phyloP scores from a whole-genome alignment of 2,888 invertebrate species.

The Parapristionchus giblindavisi region DNA sequence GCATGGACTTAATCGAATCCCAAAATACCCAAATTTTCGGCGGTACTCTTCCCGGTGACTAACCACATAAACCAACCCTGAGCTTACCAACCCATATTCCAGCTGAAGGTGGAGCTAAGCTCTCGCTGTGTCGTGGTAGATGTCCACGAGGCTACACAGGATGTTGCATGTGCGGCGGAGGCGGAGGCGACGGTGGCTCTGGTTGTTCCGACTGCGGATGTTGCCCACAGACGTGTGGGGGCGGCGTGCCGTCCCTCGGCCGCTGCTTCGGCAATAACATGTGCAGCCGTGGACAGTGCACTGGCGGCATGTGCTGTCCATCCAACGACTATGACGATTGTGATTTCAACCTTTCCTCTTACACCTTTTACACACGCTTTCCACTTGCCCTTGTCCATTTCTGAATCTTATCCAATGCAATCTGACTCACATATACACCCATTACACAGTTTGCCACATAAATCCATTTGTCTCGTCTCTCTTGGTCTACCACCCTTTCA shows the following conservation, averaged over 20 bases:
- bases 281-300: constrained; percentile 37
- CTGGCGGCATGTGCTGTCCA: constrained; percentile 43
- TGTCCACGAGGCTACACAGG: constrained; percentile 46
- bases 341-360: constrained; percentile 19
- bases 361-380: constrained; percentile 31
- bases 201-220: constrained; percentile 22
- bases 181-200: neutral
- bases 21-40: neutral
- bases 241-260: constrained; percentile 36
- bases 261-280: constrained; percentile 19
- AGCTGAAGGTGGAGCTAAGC: neutral
- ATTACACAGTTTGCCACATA: too few relatives aligned
- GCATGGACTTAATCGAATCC: neutral
- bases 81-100: constrained; percentile 3
- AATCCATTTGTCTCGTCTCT: constrained; percentile 38
- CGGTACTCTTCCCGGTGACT: constrained; percentile 16
- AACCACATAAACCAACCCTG: neutral
- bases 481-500: constrained; percentile 21
- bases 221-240: constrained; percentile 38
- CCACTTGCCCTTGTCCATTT: neutral
- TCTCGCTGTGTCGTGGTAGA: constrained; percentile 22
- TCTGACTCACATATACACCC: constrained; percentile 9
- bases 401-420: constrained; percentile 23
- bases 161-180: constrained; percentile 39
- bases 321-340: constrained; percentile 31